A percentile compares a stretch with the other conserved stretches of the same genome.
phyloP scores from a whole-genome alignment of 2,797 vertebrate genomes.

The Arremon brunneinucha region DNA sequence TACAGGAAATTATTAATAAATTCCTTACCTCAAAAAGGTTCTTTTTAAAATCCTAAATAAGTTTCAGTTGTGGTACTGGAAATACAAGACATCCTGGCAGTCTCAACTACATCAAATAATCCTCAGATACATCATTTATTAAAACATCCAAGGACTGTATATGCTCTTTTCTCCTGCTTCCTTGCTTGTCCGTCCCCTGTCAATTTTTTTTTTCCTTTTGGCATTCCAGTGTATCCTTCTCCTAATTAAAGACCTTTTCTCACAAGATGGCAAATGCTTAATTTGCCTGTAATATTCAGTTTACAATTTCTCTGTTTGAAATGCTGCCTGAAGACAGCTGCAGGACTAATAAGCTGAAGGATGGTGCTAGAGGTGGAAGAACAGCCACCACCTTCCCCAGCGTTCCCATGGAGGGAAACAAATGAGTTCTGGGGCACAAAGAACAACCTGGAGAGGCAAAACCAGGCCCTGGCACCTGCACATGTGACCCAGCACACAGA shows the following conservation, averaged over 20 bases:
- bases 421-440: not conserved
- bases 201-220: constrained; percentile 16
- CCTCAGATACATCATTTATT: constrained; percentile 66
- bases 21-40: constrained; percentile 46
- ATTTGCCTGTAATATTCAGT: constrained; percentile 36
- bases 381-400: not conserved
- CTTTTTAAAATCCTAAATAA: constrained; percentile 44
- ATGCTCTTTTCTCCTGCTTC: constrained; percentile 16
- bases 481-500: not conserved
- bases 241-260: constrained; percentile 46
- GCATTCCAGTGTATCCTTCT: constrained; percentile 7
- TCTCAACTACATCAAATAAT: constrained; percentile 57
- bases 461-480: not conserved
- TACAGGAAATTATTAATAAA: constrained; percentile 52
- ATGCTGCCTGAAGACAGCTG: constrained; percentile 1
- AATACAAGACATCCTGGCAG: constrained; percentile 51
- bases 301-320: constrained; percentile 12
- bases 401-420: fast-evolving
- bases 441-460: not conserved
- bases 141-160: constrained; percentile 53
- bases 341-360: not conserved
- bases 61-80: constrained; percentile 39
- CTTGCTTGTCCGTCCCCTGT: not conserved
- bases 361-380: not conserved
- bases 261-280: constrained; percentile 50